Percentiles rank a stretch among this genome's conserved stretches.
These are phyloP conservation scores for Leucoraja erinaceus DNA, from an alignment of 2,113 vertebrate genomes.

Conservation along the genomic window DNA sequence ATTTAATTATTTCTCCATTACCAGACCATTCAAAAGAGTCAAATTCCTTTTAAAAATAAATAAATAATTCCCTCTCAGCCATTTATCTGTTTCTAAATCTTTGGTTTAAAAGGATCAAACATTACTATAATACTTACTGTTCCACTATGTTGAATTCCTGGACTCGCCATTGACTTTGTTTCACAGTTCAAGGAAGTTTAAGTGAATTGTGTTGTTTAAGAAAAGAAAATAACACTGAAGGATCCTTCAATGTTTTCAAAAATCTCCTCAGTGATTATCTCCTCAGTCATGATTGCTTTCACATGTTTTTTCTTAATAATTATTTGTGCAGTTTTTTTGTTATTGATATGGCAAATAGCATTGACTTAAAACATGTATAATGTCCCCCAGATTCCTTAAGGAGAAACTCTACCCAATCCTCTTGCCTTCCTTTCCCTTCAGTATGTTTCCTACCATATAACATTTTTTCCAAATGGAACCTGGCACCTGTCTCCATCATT, in stretches of 20 bases:
- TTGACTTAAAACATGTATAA: background rate
- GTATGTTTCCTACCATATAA: background rate
- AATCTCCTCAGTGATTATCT: background rate
- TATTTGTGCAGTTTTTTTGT: background rate
- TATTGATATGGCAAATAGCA: background rate
- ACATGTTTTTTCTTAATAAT: background rate
- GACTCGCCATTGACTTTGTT: background rate
- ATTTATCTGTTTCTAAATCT: background rate
- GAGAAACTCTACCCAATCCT: background rate
- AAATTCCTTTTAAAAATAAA: background rate
- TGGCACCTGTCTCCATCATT: background rate
- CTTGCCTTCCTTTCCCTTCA: background rate
- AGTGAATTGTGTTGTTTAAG: background rate
- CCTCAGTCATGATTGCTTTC: background rate
- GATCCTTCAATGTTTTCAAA: background rate
- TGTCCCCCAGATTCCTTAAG: background rate
- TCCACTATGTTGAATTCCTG: background rate
- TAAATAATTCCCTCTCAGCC: background rate
- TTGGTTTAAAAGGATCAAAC: background rate
- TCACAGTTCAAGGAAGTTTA: background rate
- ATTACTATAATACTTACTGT: background rate
- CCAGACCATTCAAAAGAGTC: background rate
- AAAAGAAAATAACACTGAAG: background rate
- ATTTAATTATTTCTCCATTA: background rate
- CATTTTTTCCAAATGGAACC: background rate